Evolutionary conservation across 1,140 invertebrate species (phyloP), one percentile per base, ranked within the genome.

Genomic region (Drosophila sechellia): DNA sequence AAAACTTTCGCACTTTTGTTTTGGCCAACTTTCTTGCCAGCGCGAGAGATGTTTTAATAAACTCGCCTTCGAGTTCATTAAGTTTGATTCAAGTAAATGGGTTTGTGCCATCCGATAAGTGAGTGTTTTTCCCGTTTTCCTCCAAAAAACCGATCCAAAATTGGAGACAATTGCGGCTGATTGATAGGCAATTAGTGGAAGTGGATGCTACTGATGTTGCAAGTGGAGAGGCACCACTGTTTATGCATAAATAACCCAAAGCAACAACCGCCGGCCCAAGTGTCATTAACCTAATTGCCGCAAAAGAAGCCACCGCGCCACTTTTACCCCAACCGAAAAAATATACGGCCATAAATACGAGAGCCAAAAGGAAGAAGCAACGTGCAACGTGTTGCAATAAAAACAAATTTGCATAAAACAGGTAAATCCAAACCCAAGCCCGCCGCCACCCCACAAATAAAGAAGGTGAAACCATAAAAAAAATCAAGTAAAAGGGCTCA

Each of bases 311-410:
- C 63, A 63, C 61, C 66, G 37, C 60, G 20, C 59, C 64, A 64
- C 64, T 49, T 64, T 64, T 27, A 8, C 45, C 45, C 45, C 5
- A 35, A 17, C 45, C 27, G 11, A 39, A 35, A 54, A 55, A 55
- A 55, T 63, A 61, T 48, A 40, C 54, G 46, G 50, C 77, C 81
- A 81, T 80, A 85, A 84, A 81, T 81, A 73, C 61, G 57, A 27
- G 35, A 34, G 10, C 31, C 60, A 42, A 65, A 75, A 43, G 65
- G 60, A 75, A 43, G 65, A 61, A 54, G 72, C 66, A 46, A 75
- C 86, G 68, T 80, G 84, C 84, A 89, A 89, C 84, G 84, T 89
- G 84, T 89, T 89, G 79, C 84, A 83, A 89, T 89, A 89, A 89
- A 87, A 83, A 46, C 64, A 77, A 76, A 89, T 90, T 89, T 84